phyloP scores from a whole-genome alignment of 2,113 vertebrate genomes.

The human region DNA sequence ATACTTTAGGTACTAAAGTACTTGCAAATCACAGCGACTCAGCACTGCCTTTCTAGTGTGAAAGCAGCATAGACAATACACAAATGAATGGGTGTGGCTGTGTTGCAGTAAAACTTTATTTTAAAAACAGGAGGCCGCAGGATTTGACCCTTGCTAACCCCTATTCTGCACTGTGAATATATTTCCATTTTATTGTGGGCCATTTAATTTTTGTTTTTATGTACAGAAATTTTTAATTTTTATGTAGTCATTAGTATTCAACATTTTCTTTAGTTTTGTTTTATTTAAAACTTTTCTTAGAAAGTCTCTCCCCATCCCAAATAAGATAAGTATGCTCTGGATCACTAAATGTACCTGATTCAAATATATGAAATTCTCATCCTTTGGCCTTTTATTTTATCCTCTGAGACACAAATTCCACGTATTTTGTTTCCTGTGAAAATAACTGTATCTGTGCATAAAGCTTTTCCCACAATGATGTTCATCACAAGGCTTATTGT shows the following conservation, averaged over 20 bases:
- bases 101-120: neutral
- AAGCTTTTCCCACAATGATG: neutral
- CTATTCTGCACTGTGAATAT: neutral
- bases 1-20: neutral
- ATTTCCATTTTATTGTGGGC: neutral
- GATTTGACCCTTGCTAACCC: too few relatives aligned
- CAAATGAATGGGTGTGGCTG: accelerated
- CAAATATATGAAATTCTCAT: neutral
- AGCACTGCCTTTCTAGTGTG: neutral
- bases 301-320: neutral
- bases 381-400: neutral
- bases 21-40: neutral
- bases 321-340: neutral
- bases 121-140: neutral
- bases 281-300: neutral
- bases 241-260: neutral
- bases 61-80: neutral
- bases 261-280: neutral
- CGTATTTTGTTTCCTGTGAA: neutral
- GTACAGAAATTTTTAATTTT: neutral
- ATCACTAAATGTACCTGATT: neutral
- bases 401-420: neutral
- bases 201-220: neutral
- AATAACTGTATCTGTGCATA: neutral
- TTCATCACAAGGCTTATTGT: neutral